Evolutionary conservation across 37 sponge, comb jelly and placozoan genomes (phyloP).

Genomic region (Hormiphora californensis): DNA sequence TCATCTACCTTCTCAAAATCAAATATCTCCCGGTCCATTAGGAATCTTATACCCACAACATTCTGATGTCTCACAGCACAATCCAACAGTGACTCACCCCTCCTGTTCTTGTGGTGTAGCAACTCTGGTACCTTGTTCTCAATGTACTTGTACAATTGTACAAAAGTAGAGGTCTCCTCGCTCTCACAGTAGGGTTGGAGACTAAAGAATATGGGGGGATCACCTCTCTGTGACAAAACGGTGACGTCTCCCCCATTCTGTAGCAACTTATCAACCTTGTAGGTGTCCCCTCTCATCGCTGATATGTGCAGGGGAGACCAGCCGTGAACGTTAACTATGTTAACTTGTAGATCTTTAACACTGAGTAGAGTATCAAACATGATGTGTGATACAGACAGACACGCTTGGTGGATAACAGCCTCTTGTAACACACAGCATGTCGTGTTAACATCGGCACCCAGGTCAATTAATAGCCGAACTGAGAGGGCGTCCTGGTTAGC

Average conservation of each 20-base stretch:
- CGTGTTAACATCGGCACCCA: neutral
- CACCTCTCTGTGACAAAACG: neutral
- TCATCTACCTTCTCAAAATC: neutral
- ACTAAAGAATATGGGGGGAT: slow-evolving; percentile 38
- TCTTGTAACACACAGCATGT: slow-evolving; percentile 27
- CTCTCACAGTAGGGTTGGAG: neutral
- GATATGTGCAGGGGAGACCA: slow-evolving; percentile 39
- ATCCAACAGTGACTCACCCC: slow-evolving; percentile 37
- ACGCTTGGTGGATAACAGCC: slow-evolving; percentile 16
- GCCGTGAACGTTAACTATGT: neutral
- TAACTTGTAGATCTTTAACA: neutral
- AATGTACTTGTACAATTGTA: neutral
- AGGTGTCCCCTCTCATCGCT: neutral
- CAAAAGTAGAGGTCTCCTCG: neutral
- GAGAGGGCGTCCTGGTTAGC: neutral
- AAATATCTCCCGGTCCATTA: slow-evolving; percentile 18
- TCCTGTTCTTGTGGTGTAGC: neutral
- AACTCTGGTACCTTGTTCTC: neutral
- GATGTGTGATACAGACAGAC: neutral
- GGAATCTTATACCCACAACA: neutral
- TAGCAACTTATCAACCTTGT: neutral
- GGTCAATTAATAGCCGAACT: neutral
- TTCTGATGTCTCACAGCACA: slow-evolving; percentile 23
- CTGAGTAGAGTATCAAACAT: neutral
- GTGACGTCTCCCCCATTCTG: neutral